Percentiles rank a stretch among this genome's conserved stretches.
Conservation (phyloP, 1,140 invertebrate genomes). For the Pogonomyrmex californicus region DNA sequence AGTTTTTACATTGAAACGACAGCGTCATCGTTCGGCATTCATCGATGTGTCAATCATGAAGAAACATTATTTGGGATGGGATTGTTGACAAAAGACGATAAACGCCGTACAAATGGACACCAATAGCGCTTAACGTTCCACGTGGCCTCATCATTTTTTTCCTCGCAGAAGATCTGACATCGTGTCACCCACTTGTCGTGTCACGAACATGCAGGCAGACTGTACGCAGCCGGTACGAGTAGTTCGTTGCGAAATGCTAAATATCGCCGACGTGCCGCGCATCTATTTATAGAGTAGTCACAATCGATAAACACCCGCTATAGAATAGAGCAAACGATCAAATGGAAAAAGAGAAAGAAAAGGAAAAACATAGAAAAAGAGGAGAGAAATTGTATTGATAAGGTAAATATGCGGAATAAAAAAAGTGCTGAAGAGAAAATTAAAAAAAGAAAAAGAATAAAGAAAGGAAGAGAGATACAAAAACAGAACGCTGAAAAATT, state of each 20-base stretch:
- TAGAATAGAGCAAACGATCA: conserved; percentile 46
- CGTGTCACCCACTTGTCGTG: conserved; percentile 48
- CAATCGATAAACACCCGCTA: conserved; percentile 78
- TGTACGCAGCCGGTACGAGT: conserved; percentile 59
- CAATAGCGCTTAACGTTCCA: not conserved
- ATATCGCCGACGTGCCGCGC: conserved; percentile 73
- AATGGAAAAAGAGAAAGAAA: not conserved
- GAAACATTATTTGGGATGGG: conserved; percentile 15
- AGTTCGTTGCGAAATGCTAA: conserved; percentile 80
- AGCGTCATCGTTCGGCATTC: not conserved
- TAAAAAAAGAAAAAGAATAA: not conserved
- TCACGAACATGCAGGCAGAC: not conserved
- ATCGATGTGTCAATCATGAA: conserved; percentile 1
- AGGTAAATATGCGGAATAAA: not conserved
- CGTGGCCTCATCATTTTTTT: conserved; percentile 24
- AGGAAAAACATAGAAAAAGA: not conserved
- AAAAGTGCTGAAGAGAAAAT: not conserved
- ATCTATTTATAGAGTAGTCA: conserved; percentile 79
- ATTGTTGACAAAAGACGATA: conserved; percentile 17
- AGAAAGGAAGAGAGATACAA: too few relatives aligned
- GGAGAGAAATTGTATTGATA: not conserved
- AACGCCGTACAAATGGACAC: not conserved
- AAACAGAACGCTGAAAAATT: not conserved
- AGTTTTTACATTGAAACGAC: not conserved
- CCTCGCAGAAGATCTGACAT: conserved; percentile 9